Evolutionary conservation across 1,140 invertebrate genomes (phyloP).

Genomic region (Leptopilina boulardi): DNA sequence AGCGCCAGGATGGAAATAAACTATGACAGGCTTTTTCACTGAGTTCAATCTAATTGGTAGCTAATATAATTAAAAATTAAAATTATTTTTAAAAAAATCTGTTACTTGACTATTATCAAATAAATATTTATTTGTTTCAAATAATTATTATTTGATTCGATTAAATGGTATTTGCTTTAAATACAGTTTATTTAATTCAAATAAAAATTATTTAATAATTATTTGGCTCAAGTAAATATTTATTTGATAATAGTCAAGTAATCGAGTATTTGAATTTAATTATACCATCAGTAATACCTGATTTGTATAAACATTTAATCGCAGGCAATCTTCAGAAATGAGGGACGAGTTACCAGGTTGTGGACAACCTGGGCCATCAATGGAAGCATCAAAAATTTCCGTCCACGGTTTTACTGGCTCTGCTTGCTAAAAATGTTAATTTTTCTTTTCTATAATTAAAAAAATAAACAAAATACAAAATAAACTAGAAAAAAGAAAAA

Average conservation of each 20-base stretch:
- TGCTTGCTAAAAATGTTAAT: background rate
- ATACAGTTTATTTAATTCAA: too few relatives aligned
- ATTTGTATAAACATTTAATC: conserved; percentile 81
- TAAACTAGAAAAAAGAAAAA: too few relatives aligned
- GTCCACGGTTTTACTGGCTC: conserved; percentile 76
- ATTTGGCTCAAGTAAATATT: too few relatives aligned
- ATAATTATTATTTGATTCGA: too few relatives aligned
- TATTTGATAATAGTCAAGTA: conserved; percentile 35
- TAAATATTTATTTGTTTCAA: too few relatives aligned
- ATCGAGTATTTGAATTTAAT: conserved; percentile 35
- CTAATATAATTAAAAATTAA: too few relatives aligned
- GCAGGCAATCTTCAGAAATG: conserved; percentile 81
- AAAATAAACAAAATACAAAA: too few relatives aligned
- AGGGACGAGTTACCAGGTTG: conserved; percentile 14
- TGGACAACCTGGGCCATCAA: conserved; percentile 69
- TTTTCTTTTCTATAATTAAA: background rate
- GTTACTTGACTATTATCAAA: too few relatives aligned
- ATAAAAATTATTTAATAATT: too few relatives aligned
- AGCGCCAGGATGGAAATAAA: conserved; percentile 77
- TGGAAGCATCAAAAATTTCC: conserved; percentile 63
- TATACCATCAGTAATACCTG: conserved; percentile 52
- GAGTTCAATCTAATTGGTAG: too few relatives aligned
- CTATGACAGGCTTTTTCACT: conserved; percentile 67
- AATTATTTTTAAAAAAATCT: too few relatives aligned
- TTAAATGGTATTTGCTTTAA: too few relatives aligned